Evolutionary conservation across 2,888 invertebrate species (phyloP).

Genomic region (Chelonus formosanus): DNA sequence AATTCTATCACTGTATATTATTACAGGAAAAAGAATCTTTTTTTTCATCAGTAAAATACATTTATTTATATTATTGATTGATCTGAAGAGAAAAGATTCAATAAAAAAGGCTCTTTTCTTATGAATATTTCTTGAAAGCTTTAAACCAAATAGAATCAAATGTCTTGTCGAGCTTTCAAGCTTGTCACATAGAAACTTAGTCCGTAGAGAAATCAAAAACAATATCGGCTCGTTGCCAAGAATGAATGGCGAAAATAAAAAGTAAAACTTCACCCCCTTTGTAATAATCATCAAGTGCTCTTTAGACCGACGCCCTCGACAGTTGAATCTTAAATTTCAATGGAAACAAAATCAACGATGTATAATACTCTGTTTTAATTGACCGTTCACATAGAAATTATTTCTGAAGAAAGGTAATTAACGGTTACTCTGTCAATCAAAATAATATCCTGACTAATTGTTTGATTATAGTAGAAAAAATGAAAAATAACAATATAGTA

Average conservation of each 20-base stretch:
- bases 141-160: constrained; percentile 48
- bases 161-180: constrained; percentile 21
- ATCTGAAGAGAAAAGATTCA: too few species aligned
- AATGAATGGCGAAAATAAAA: background rate
- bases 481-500: too few species aligned
- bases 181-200: constrained; percentile 17
- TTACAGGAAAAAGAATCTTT: too few species aligned
- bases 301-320: constrained; percentile 20
- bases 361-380: background rate
- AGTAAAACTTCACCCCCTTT: constrained; percentile 7
- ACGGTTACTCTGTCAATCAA: too few species aligned
- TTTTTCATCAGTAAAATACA: too few species aligned
- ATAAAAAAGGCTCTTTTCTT: too few species aligned
- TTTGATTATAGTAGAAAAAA: too few species aligned
- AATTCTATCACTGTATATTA: too few species aligned
- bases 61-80: too few species aligned
- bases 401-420: too few species aligned
- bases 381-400: background rate
- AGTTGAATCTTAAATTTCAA: background rate
- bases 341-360: background rate
- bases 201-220: constrained; percentile 13
- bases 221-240: constrained; percentile 17
- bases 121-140: too few species aligned
- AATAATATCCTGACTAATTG: too few species aligned
- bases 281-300: constrained; percentile 15